phyloP scores from a whole-genome alignment of 2,113 vertebrate species.

The Nymphicus hollandicus region DNA sequence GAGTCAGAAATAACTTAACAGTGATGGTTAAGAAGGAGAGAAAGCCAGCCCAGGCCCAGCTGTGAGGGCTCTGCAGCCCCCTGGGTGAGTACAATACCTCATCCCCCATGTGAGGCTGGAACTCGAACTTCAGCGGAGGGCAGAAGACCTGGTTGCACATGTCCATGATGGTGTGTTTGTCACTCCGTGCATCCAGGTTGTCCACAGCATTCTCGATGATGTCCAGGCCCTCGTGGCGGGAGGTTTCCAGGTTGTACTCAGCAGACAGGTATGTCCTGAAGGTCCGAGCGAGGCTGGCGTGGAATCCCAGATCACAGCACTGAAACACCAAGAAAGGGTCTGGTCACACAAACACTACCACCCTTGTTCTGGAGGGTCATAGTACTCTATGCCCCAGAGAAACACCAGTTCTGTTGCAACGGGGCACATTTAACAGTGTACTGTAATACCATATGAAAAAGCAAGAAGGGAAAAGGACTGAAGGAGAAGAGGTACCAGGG shows the following conservation, averaged over 20 bases:
- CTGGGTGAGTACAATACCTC: slow-evolving; percentile 74
- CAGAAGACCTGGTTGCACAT: slow-evolving; percentile 99
- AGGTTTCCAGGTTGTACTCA: slow-evolving; percentile 96
- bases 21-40: background rate
- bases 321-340: slow-evolving; percentile 25
- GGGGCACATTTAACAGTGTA: fast-evolving
- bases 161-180: slow-evolving; percentile 99
- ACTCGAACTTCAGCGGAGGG: slow-evolving; percentile 95
- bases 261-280: slow-evolving; percentile 96
- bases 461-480: background rate
- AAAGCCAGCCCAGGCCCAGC: background rate
- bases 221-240: slow-evolving; percentile 94
- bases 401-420: fast-evolving
- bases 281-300: slow-evolving; percentile 91
- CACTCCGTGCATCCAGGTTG: slow-evolving; percentile 92
- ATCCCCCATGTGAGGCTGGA: slow-evolving; percentile 98
- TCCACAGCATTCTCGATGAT: slow-evolving; percentile 94
- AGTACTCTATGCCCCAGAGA: background rate
- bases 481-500: background rate
- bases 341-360: background rate
- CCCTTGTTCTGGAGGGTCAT: background rate
- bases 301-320: slow-evolving; percentile 97
- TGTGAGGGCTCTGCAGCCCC: background rate
- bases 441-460: background rate
- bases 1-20: background rate